Conservation (phyloP, 1,140 invertebrate species). For the Nasonia longicornis region DNA sequence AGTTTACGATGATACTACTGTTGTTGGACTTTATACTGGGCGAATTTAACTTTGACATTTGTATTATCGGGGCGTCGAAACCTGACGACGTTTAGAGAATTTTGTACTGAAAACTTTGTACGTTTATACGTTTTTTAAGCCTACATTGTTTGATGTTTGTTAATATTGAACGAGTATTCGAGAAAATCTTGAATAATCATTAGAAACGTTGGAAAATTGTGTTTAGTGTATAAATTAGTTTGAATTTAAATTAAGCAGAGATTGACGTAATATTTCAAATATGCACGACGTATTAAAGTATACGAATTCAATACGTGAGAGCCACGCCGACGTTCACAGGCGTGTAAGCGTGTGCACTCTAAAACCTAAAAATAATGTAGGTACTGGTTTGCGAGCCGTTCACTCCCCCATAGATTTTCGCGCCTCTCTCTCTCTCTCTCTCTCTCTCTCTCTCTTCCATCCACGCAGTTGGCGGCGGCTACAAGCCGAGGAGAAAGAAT, state of each 20-base stretch:
- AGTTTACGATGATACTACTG: neutral
- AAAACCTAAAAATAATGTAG: slow-evolving; percentile 10
- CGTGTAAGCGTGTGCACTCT: neutral
- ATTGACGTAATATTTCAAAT: neutral
- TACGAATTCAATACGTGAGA: neutral
- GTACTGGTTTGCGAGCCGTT: neutral
- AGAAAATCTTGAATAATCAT: neutral
- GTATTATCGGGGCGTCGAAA: neutral
- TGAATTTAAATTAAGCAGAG: neutral
- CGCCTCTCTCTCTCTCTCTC: neutral
- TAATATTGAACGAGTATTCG: neutral
- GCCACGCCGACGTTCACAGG: neutral
- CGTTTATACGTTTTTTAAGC: neutral
- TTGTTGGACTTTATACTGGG: neutral
- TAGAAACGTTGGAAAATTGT: neutral
- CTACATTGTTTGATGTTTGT: neutral
- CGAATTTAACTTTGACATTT: neutral
- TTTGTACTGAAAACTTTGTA: neutral
- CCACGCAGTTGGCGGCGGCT: neutral
- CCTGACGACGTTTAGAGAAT: neutral
- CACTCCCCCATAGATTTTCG: neutral
- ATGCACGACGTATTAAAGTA: neutral
- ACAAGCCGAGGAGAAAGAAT: neutral
- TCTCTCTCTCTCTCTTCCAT: neutral
- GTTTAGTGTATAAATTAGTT: neutral